These are phyloP conservation scores for Spea hammondii DNA, from an alignment of 2,797 vertebrate species.

Conservation along the genomic window DNA sequence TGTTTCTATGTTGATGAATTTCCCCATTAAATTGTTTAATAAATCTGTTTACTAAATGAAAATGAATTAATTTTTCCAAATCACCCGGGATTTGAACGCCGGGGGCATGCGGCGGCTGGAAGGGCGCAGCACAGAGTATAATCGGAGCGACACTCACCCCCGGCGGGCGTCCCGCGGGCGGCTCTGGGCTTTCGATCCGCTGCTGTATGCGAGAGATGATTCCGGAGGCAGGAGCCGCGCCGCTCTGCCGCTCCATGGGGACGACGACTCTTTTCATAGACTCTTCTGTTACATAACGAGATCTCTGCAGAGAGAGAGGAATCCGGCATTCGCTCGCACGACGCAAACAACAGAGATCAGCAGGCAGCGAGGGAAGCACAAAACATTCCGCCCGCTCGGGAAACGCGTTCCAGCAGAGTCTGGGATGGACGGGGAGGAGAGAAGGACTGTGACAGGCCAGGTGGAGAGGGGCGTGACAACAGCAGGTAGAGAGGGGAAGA, in stretches of 20 bases:
- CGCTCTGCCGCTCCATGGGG: neutral
- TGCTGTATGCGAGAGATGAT: neutral
- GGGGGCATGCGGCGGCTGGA: no score
- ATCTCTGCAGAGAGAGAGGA: neutral
- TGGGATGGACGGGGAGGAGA: neutral
- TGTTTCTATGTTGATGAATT: no score
- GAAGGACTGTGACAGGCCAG: neutral
- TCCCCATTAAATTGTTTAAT: no score
- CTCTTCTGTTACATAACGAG: constrained; percentile 18
- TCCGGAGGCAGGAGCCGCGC: neutral
- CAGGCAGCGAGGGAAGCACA: neutral
- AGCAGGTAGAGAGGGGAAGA: no score
- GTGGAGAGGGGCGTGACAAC: constrained; percentile 8
- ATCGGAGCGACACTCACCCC: no score
- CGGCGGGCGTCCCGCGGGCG: no score
- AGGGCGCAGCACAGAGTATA: no score
- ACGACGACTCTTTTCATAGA: neutral
- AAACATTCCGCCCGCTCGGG: constrained; percentile 20
- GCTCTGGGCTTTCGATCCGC: neutral
- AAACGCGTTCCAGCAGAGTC: constrained; percentile 23
- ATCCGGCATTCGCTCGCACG: constrained; percentile 13
- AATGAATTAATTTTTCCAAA: no score
- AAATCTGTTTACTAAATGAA: no score
- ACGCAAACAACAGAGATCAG: neutral
- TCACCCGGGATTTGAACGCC: no score